Evolutionary conservation across 2,888 invertebrate species (phyloP), one percentile per base, ranked within the genome.

Genomic region (Pasiphila rectangulata): DNA sequence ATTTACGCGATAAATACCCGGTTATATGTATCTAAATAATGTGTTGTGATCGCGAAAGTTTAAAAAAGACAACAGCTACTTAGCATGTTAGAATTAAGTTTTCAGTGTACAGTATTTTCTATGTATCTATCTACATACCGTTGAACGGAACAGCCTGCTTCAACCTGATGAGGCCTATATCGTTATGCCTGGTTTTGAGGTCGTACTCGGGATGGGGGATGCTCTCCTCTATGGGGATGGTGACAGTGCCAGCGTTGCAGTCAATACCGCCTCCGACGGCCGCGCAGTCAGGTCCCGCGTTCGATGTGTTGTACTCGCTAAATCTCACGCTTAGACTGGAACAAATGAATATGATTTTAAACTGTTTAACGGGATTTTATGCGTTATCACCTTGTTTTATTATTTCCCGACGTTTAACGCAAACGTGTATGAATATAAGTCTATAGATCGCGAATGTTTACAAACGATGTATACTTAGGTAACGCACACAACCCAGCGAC

Each of bases 141-240:
- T 16, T 32, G 9, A 17, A 32, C n/a, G 32, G 32, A 9, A 76
- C 2, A 81, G 83, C 3, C 68, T 57, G 25, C 64, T 62, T 69
- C 35, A 90, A 55, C 46, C 83, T 79, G 19, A 90, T 63, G 21
- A 90, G 56, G 1, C 88, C 90, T 9, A 91, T 85, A 56, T 91
- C 90, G 49, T 82, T 63, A 7, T 62, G 47, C 0, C 9, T 1
- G 16, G 9, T 15, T 9, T 9, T 16, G 4, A 16, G 15, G 6
- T 76, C 59, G 66, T 90, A 90, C 0, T 74, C 65, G 0, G 75
- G 72, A 56, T 90, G 89, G 0, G 82, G 64, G 23, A 84, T 81
- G 24, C 67, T 67, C 38, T 69, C 67, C 40, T 79, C 80, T 2
- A 88, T 81, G 12, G 75, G 69, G 10, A 89, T 71, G 21, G 72